These are phyloP conservation scores for Pollenia griseotomentosa DNA, from an alignment of 2,888 invertebrate species.

Conservation along the genomic window DNA sequence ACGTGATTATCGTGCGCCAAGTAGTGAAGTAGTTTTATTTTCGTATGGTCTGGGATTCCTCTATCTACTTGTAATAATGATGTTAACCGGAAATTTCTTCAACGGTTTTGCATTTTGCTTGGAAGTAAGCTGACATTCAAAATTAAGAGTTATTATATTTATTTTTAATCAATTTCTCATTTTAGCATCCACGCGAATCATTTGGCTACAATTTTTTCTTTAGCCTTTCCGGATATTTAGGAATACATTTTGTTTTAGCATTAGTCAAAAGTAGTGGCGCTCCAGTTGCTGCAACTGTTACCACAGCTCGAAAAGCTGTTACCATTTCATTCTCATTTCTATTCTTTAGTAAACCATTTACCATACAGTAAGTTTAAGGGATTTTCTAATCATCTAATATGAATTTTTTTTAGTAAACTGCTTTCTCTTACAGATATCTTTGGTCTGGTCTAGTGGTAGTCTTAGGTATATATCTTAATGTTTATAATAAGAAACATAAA, in stretches of 20 bases:
- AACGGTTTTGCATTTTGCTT: constrained; percentile 91
- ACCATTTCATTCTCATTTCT: constrained; percentile 96
- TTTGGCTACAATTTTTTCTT: constrained; percentile 95
- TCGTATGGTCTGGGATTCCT: constrained; percentile 95
- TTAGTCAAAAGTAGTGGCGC: constrained; percentile 95
- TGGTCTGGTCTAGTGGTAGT: constrained; percentile 96
- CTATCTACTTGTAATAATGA: constrained; percentile 91
- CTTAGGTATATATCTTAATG: constrained; percentile 96
- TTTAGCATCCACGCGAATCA: constrained; percentile 89
- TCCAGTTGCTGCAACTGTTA: constrained; percentile 96
- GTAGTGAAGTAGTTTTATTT: constrained; percentile 96
- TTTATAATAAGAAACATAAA: constrained; percentile 91
- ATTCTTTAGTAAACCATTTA: constrained; percentile 97
- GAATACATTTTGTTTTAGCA: constrained; percentile 96
- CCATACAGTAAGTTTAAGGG: constrained; percentile 90
- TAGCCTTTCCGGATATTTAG: constrained; percentile 95
- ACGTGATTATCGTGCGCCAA: constrained; percentile 92
- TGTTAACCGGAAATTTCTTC: constrained; percentile 89
- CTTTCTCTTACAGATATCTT: constrained; percentile 88
- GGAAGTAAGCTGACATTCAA: constrained; percentile 86
- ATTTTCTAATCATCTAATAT: background rate
- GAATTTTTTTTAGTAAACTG: background rate
- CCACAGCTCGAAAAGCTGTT: constrained; percentile 95
- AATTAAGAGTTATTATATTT: background rate
- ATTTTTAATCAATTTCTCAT: constrained; percentile 76